Base-by-base conservation (phyloP, 2,113 vertebrate genomes). In the Leptobrachium leishanense region DNA sequence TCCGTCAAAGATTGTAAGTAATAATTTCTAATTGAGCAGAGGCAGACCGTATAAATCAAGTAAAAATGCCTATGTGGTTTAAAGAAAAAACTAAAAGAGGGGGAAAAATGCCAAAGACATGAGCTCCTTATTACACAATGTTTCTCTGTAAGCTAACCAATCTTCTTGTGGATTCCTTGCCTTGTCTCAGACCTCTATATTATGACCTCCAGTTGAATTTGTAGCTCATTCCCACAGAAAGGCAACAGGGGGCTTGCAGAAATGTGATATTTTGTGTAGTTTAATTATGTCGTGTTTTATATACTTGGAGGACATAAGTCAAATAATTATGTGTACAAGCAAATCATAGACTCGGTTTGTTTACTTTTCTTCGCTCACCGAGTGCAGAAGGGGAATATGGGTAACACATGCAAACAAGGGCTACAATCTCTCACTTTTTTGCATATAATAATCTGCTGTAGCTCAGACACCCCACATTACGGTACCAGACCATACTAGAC, bases 21-120 rank as follows among this genome's bases (percentile, higher is more conserved):
- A 64, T 74, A 20, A 64, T 44, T 15, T 31, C 59, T 74, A 64
- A 74, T 74, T 64, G 57, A 41, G 44, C 40, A 74, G 31, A 46
- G 20, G 42, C 43, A 43, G 43, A 64, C 57, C 44, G 42, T 46
- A 64, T 64, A 74, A 63, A 46, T 44, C 72, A 31, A 46, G 59
- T 55, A 74, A 74, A 64, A 39, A 64, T 46, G 57, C 42, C 20
- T 74, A 64, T 74, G 43, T 20, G 57, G 72, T 74, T 74, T 50
- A 50, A 50, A 50, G 46, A 11, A 12, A n/a, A 12, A 31, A 31
- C 20, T 31, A 31, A 63, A 44, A 74, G 42, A 54, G 53, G 39
- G 63, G 39, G 42, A 74, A 13, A 62, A 46, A 43, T 74, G 41
- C 55, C 57, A 63, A 40, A 43, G 72, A 15, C 72, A 74, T 20